Base-by-base conservation (phyloP, 2,113 vertebrate genomes). In the Zootoca vivipara region DNA sequence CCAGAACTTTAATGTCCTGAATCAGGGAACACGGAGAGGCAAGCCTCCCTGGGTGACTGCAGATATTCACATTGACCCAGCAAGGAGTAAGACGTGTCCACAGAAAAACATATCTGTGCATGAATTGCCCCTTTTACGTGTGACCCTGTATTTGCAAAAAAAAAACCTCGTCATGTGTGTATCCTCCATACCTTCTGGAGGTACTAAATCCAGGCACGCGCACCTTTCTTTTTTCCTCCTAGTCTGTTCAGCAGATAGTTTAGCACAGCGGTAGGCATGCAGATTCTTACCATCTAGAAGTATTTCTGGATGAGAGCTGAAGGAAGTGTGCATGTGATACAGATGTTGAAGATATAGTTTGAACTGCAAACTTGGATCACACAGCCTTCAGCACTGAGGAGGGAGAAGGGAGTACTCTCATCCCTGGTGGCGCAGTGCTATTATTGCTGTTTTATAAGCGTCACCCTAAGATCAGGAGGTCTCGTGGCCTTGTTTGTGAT, bases 381-480 rank as follows among this genome's bases (percentile, higher is more conserved):
- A 33, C 62, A 77, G 30, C 30, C 33, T 52, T 82, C 8, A 77
- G 40, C 38, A 7, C 22, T 52, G 4, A 24, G n/a, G 30, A 75
- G n/a, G 73, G 18, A 88, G 58, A 67, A 46, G 5, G 70, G 70
- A 64, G 30, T 24, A 65, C 28, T 42, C 30, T 75, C 56, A 65
- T 33, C 79, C 8, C 56, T 88, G 58, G 38, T 88, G 80, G 40
- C 30, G 26, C 33, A 80, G 26, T 56, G 42, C 5, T 58, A 12
- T 77, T 75, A 67, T 6, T 83, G 58, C n/a, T 83, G n/a, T 75
- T 77, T 88, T 88, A 52, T 56, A 38, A 0, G 0, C 0, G 28
- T 78, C 70, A 79, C n/a, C n/a, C 73, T 58, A 64, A 89, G 46
- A 3, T 42, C 28, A 13, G 0, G 0, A 86, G n/a, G 84, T 64